phyloP scores from a whole-genome alignment of 2,888 invertebrate genomes.

The Sepioteuthis lessoniana region DNA sequence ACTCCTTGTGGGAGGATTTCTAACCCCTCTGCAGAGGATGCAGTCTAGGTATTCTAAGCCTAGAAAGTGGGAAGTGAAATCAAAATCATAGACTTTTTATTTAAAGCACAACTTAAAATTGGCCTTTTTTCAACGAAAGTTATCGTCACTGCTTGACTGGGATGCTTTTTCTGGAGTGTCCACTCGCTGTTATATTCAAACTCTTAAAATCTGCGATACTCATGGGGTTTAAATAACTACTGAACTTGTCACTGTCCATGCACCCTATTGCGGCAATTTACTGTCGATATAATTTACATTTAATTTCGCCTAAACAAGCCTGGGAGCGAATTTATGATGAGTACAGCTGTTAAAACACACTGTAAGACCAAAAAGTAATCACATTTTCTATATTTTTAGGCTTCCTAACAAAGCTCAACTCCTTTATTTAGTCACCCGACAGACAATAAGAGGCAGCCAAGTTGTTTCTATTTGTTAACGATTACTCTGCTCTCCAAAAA shows the following conservation, averaged over 20 bases:
- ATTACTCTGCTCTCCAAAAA: neutral
- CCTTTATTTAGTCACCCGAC: neutral
- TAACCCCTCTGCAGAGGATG: too few relatives aligned
- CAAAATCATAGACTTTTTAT: too few relatives aligned
- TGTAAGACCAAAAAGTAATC: neutral
- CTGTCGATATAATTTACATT: neutral
- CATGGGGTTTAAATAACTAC: neutral
- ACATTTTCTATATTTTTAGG: neutral
- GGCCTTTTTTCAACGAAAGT: too few relatives aligned
- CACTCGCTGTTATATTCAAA: neutral
- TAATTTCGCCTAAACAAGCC: neutral
- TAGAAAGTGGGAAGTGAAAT: too few relatives aligned
- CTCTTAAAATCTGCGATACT: neutral
- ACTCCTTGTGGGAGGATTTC: too few relatives aligned
- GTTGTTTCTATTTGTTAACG: neutral
- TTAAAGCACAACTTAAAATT: too few relatives aligned
- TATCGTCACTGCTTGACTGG: too few relatives aligned
- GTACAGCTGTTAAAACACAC: neutral
- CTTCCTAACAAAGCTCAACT: neutral
- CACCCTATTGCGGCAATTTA: neutral
- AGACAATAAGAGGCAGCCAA: constrained; percentile 2
- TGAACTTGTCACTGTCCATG: too few relatives aligned
- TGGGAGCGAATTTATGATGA: neutral
- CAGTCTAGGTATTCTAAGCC: too few relatives aligned
- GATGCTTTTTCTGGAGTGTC: too few relatives aligned